These are phyloP conservation scores for Synanceia verrucosa DNA, from an alignment of 2,797 vertebrate species.

Conservation along the genomic window DNA sequence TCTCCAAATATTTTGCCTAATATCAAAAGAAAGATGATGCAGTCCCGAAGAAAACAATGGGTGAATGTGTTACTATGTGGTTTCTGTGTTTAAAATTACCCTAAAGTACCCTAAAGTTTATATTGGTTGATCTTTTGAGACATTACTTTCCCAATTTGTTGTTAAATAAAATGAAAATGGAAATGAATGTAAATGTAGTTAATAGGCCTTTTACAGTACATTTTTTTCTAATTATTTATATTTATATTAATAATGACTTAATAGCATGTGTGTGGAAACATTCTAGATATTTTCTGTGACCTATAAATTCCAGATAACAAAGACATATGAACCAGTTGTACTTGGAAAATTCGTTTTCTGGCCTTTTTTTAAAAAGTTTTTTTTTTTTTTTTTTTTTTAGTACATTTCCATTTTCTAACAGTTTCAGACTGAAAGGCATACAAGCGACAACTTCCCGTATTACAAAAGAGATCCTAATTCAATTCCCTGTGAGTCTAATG, in stretches of 20 bases:
- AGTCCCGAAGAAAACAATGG: too few species aligned
- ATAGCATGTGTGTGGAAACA: too few species aligned
- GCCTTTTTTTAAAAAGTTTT: not conserved
- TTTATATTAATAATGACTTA: too few species aligned
- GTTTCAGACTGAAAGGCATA: not conserved
- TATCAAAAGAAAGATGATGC: too few species aligned
- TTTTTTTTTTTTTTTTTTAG: not conserved
- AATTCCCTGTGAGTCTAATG: slow-evolving; percentile 54
- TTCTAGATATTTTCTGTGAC: not conserved
- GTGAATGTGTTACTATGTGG: too few species aligned
- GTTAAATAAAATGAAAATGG: not conserved
- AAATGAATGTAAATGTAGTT: not conserved
- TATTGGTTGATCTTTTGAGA: not conserved
- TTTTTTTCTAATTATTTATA: too few species aligned
- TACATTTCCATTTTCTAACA: not conserved
- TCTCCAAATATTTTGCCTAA: too few species aligned
- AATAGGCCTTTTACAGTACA: not conserved
- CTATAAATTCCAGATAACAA: not conserved
- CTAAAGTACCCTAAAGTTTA: too few species aligned
- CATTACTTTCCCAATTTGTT: not conserved
- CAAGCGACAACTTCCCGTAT: slow-evolving; percentile 33
- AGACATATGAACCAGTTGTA: too few species aligned
- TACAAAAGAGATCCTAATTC: slow-evolving; percentile 55
- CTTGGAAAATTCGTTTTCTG: not conserved
- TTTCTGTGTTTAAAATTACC: too few species aligned